Evolutionary conservation across 2,113 vertebrate species (phyloP).

Genomic region (Perognathus longimembris): DNA sequence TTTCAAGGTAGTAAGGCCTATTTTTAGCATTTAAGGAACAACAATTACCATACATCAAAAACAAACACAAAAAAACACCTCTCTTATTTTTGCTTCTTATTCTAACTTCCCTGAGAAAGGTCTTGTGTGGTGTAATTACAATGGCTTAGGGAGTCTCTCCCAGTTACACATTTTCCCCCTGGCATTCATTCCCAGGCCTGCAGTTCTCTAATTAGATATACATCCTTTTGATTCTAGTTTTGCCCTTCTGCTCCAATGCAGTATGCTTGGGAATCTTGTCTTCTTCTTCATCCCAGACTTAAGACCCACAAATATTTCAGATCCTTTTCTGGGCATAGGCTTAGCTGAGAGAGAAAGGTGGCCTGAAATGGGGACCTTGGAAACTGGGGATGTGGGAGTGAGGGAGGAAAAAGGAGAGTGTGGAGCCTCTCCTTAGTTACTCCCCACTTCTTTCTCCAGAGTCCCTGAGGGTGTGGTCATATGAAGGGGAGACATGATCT

Average conservation of each 20-base stretch:
- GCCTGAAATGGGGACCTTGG: not conserved
- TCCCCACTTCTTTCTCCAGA: not conserved
- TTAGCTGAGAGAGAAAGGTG: not conserved
- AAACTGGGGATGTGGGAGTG: not conserved
- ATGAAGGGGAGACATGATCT: not conserved
- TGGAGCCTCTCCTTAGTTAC: not conserved
- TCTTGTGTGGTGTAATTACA: not conserved
- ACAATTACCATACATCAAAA: not conserved
- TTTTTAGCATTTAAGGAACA: not conserved
- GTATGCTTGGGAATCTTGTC: conserved; percentile 5
- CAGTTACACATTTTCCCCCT: not conserved
- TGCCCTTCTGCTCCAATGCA: not conserved
- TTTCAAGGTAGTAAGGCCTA: not conserved
- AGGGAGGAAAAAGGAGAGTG: not conserved
- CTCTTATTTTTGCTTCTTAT: not conserved
- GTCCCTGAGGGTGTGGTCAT: not conserved
- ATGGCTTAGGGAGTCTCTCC: not conserved
- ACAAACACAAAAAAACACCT: no score
- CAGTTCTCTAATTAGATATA: not conserved
- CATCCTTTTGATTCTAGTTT: conserved; percentile 39
- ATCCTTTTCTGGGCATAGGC: not conserved
- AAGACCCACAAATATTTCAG: not conserved
- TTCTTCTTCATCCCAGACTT: not conserved
- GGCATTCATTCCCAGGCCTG: not conserved
- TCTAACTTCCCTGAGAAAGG: not conserved